Evolutionary conservation across 1,140 invertebrate genomes (phyloP), one percentile per base, ranked within the genome.

Genomic region (Drosophila aff.): DNA sequence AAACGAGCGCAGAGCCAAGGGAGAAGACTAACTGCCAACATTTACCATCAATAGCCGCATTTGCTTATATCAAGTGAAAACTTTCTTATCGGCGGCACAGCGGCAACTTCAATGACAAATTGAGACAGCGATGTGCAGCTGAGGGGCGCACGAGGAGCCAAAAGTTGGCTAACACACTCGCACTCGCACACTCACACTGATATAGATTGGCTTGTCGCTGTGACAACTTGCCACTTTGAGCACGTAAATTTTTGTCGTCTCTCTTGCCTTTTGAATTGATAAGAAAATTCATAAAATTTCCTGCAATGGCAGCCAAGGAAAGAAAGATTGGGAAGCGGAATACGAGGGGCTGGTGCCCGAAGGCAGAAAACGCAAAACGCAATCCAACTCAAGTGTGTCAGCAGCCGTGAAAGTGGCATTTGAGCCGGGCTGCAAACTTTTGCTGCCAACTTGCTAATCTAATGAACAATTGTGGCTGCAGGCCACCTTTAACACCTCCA

Each of bases 221-320:
- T 87, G 84, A 89, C 83, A 87, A 87, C 83, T 87, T 87, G 83
- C 83, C 83, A 87, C 83, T 89, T 90, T 89, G 66, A 58, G 84
- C 84, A 89, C 85, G 84, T 89, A 89, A 89, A 81, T 89, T 89
- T 89, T 78, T 76, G 85, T 72, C 84, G 77, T 68, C 85, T 74
- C 59, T 77, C 65, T 87, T 52, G 75, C 74, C 69, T 78, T 76
- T 86, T 86, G 83, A 81, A 87, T 77, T 87, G 85, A 90, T 90
- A 89, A 90, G 84, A 89, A 90, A 89, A 89, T 89, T 89, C 84
- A 89, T 89, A 89, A 89, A 90, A 89, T 89, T 75, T 57, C 74
- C 77, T 69, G 58, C 60, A 79, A 59, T 65, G 36, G 11, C 58
- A n/a, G 31, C 44, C 61, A 50, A 60, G 21, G 59, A 57, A 36